Base-by-base conservation (phyloP, 2,113 vertebrate genomes). In the Protobothrops mucrosquamatus region DNA sequence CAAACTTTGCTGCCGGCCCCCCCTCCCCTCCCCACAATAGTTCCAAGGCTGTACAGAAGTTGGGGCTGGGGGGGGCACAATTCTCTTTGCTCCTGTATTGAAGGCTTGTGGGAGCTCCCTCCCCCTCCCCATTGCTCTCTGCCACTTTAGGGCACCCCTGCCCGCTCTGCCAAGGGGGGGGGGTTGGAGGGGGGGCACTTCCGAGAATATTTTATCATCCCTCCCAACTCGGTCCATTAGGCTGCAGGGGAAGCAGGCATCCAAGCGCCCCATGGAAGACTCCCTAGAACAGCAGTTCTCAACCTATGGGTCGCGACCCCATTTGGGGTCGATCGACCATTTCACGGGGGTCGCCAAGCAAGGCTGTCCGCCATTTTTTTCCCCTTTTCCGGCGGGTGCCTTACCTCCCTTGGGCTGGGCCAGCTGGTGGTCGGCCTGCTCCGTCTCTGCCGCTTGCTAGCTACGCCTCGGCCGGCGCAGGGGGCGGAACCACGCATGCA, bases 101-200 rank as follows among this genome's bases (percentile, higher is more conserved):
- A n/a, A n/a, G 12, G 4, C 26, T 69, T 29, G 2, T 15, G 61
- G 11, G 61, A 64, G 61, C 24, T n/a, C 61, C 24, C 24, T 10
- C 24, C 61, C 59, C 26, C 59, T 61, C 10, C 26, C 10, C 64
- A 69, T 15, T 4, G 12, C 64, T 93, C 95, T 93, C 95, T 93
- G 34, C 26, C 94, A 51, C 48, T 48, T 87, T 48, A 5, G 48
- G 93, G 94, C 95, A 93, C 94, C 95, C 93, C 85, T 92, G 61
- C 92, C 95, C 94, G 91, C 24, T 6, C 22, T 39, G 26, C 87
- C 43, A 51, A 6, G 11, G 46, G 2, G 46, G 10, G 9, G 24
- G 48, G 48, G 48, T 3, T 24, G 39, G 85, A 24, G 23, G 4
- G 24, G 24, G 8, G 52, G n/a, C 14, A 5, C 64, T 18, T 74